Evolutionary conservation across 2,113 vertebrate genomes (phyloP), one percentile per base, ranked within the genome.

Genomic region (Pterocles gutturalis): DNA sequence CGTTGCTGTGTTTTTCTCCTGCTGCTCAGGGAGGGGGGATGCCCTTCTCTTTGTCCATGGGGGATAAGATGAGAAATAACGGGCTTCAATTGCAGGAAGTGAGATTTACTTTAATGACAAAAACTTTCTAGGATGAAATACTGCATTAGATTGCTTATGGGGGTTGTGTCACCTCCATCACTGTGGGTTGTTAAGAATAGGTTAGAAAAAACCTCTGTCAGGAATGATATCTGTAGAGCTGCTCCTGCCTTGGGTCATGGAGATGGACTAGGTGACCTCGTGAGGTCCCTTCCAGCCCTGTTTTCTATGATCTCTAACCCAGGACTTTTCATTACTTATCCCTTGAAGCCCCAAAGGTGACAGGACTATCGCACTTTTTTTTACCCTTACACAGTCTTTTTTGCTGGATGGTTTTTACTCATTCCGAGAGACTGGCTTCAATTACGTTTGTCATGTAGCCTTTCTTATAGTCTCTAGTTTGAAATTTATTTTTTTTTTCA

Each of bases 151-250:
- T 89, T 83, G 62, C 60, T 66, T 76, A 1, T 53, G 65, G 65
- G 60, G 57, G 29, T 61, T 89, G 53, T 61, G 93, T 73, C 65
- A 41, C 12, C 69, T 78, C 65, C 28, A 25, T 93, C 72, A 43
- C 11, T 65, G 55, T 71, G 66, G 61, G 53, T 5, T 53, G 89
- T 95, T 72, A 88, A 77, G 88, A 83, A 72, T 9, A 21, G 34
- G 53, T 79, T 96, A 91, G 89, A 67, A 87, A 87, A 91, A 96
- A 84, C 61, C 82, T 87, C 69, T 89, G 69, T 71, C 93, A 82
- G 73, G 33, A 79, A 12, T 75, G 55, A 13, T 91, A 73, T 34
- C 87, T 93, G 33, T 60, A 20, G 91, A 93, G 81, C 53, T 92
- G n/a, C 43, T 79, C 20, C 70, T 89, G 91, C 91, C 53, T 15